Evolutionary conservation across 1,140 invertebrate genomes (phyloP).

Genomic region (Pentalonia nigronervosa): DNA sequence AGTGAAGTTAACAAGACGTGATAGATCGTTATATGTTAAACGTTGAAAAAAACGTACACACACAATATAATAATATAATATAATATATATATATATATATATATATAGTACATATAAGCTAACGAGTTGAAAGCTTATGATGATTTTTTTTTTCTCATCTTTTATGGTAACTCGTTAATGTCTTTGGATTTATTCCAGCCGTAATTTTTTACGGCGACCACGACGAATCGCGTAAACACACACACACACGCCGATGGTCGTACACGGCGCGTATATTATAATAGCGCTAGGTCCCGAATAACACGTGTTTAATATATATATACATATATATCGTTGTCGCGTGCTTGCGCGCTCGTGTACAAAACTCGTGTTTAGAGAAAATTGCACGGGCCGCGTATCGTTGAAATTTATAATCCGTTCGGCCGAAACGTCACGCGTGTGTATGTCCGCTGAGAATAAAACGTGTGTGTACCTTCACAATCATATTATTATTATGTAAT

Average conservation of each 20-base stretch:
- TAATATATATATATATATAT: background rate
- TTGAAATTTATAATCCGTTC: background rate
- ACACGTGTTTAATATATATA: background rate
- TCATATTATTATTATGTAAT: background rate
- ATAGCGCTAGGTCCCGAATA: background rate
- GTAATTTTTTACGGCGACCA: slow-evolving; percentile 22
- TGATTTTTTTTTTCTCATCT: slow-evolving; percentile 23
- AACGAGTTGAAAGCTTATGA: slow-evolving; percentile 42
- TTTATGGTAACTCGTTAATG: slow-evolving; percentile 40
- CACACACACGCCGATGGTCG: background rate
- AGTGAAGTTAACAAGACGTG: slow-evolving; percentile 37
- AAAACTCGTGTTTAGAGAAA: background rate
- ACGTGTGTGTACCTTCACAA: background rate
- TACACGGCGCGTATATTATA: background rate
- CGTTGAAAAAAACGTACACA: background rate
- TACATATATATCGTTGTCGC: background rate
- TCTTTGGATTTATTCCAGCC: slow-evolving; percentile 20
- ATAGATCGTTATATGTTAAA: slow-evolving; percentile 33
- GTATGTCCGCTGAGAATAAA: background rate
- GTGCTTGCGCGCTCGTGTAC: background rate
- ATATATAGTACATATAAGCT: background rate
- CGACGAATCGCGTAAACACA: background rate
- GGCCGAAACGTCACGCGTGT: background rate
- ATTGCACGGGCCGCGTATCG: background rate
- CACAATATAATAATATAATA: background rate